A percentile compares a stretch with the other conserved stretches of the same genome.
Conservation (phyloP, 2,888 invertebrate genomes). For the Pegoplata infirma region DNA sequence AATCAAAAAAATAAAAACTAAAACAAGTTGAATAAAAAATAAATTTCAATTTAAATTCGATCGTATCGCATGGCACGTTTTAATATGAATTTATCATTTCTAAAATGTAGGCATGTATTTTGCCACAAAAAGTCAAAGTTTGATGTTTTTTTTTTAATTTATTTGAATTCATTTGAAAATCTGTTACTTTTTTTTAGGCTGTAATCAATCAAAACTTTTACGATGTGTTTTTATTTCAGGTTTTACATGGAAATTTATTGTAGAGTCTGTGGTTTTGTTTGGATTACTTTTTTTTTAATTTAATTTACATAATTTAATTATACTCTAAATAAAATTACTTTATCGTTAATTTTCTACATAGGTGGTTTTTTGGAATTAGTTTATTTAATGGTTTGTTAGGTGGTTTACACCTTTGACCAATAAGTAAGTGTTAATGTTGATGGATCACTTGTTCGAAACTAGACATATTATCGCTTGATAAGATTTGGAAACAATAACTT, state of each 20-base stretch:
- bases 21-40: constrained; percentile 44
- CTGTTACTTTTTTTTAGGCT: constrained; percentile 12
- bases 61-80: constrained; percentile 67
- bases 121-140: not conserved
- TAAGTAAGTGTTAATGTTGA: constrained; percentile 15
- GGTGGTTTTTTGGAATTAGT: constrained; percentile 32
- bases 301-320: constrained; percentile 58
- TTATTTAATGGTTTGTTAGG: constrained; percentile 9
- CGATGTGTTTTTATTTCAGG: constrained; percentile 39
- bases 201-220: constrained; percentile 51
- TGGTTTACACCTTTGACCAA: constrained; percentile 1
- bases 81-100: constrained; percentile 39
- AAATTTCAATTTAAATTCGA: constrained; percentile 64
- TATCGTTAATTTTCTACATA: constrained; percentile 31
- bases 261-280: not conserved
- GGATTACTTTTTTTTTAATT: not conserved
- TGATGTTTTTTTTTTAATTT: constrained; percentile 20
- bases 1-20: constrained; percentile 4
- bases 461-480: constrained; percentile 35
- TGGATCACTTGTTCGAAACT: constrained; percentile 2
- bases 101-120: not conserved
- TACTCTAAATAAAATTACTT: constrained; percentile 31
- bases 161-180: constrained; percentile 31
- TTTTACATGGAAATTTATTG: constrained; percentile 44
- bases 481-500: too few relatives aligned